These are phyloP conservation scores for crab-eating macaque (Macaca fascicularis) DNA, from an alignment of 2,113 vertebrate genomes.

Conservation along the genomic window T2T-MFA8v1.1 NC_088377.1:119700501-119701000, in stretches of 20 bases:
- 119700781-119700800: neutral
- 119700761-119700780: neutral
- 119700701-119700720: neutral
- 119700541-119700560: neutral
- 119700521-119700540: neutral
- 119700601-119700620: neutral
- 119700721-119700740: neutral
- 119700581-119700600: neutral
- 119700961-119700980: neutral
- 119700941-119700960: neutral
- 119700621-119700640: neutral
- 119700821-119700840: neutral
- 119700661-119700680: neutral
- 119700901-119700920: neutral
- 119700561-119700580: neutral
- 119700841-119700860: neutral
- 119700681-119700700: neutral
- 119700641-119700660: neutral
- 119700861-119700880: neutral
- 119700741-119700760: neutral
- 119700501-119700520: neutral
- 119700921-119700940: neutral
- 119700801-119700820: neutral
- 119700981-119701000: neutral
- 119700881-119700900: neutral